Base-by-base conservation (phyloP, 2,797 vertebrate genomes). In the Rhinella marina region DNA sequence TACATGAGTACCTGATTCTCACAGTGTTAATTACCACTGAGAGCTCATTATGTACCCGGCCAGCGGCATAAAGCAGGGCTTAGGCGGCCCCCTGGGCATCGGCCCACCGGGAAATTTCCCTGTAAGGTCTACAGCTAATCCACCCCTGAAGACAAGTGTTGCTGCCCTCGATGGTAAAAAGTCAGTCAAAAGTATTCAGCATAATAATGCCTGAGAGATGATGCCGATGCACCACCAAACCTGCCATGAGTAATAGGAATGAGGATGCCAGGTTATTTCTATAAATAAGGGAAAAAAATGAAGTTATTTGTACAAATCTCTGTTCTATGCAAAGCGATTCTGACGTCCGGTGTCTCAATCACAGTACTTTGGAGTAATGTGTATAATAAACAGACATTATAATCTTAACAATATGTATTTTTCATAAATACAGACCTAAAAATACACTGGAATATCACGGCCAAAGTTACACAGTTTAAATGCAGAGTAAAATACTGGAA, bases 391-490 rank as follows among this genome's bases (percentile, higher is more conserved):
- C 82, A 85, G 52, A 88, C 56, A 54, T 3, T 23, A 25, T 78
- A 64, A 80, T 56, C 66, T 62, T 75, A 73, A 61, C 73, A 86
- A 48, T 59, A 88, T 61, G 19, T 57, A 59, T 27, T 68, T 72
- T 84, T 68, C 61, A 72, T 84, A 88, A 88, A 84, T 88, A 80
- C 50, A 79, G 76, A 75, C 6, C 87, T 88, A 88, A 88, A 88
- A 88, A 88, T 88, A 88, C 32, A 41, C 64, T 52, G 52, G 13
- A 29, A 81, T 83, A 75, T 62, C 32, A 64, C 50, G 32, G 32
- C 56, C 21, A 85, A 56, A 88, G 84, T 70, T 88, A 73, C 77
- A 64, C 25, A 73, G 76, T 76, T 52, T 88, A 68, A 88, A 84
- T 62, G n/a, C 57, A 64, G 56, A 27, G 32, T 80, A 80, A 88